phyloP scores from a whole-genome alignment of 2,113 vertebrate genomes.

The Tupaia tana region DNA sequence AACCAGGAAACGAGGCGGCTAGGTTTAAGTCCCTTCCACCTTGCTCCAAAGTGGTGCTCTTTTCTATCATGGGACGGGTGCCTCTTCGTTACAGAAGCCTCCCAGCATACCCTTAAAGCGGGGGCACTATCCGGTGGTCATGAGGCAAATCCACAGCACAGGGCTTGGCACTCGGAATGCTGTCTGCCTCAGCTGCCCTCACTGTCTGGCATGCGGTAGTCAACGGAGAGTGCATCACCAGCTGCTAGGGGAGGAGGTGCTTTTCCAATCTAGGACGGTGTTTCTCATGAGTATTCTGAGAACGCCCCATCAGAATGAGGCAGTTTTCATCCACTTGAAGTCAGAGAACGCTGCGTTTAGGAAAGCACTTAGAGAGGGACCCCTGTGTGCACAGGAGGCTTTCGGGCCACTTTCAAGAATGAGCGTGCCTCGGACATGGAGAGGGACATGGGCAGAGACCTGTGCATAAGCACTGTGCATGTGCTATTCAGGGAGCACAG shows the following conservation, averaged over 20 bases:
- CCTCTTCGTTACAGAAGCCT: not conserved
- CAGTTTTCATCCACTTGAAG: not conserved
- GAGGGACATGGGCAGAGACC: not conserved
- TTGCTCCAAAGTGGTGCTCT: not conserved
- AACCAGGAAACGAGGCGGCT: not conserved
- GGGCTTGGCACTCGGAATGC: not conserved
- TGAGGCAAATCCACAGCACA: not conserved
- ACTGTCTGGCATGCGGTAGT: not conserved
- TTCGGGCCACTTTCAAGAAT: not conserved
- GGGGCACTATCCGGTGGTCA: not conserved
- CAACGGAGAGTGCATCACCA: not conserved
- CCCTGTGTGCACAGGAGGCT: not conserved
- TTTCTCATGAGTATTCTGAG: not conserved
- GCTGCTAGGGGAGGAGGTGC: not conserved
- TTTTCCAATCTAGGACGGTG: not conserved
- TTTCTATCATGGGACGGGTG: not conserved
- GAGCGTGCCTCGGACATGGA: not conserved
- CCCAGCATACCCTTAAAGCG: not conserved
- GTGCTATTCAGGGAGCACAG: not conserved
- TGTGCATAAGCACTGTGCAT: not conserved
- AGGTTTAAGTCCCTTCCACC: not conserved
- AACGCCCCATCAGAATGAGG: not conserved
- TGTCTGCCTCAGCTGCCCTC: not conserved
- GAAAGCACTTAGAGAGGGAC: not conserved
- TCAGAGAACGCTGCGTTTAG: not conserved